Evolutionary conservation across 2,797 vertebrate genomes (phyloP), one percentile per base, ranked within the genome.

Genomic region (Enteromius thamalakanensis): DNA sequence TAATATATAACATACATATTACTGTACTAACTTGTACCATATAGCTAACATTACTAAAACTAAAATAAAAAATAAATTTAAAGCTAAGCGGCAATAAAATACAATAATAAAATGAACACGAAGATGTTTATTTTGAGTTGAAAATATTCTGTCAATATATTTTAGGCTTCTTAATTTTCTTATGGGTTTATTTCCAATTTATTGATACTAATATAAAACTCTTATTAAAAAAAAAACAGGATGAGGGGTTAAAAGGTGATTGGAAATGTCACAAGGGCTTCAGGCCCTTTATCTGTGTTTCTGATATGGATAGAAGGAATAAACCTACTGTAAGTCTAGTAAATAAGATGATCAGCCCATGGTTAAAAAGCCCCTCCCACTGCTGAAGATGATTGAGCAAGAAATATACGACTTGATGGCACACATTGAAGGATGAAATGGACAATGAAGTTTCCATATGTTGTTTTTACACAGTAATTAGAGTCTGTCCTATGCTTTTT

Each of bases 391-490:
- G 93, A 93, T 88, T 90, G 93, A 93, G 90, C 91, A 91, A 93
- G 92, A 92, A 91, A 94, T 93, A 94, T 93, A 86, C 90, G 92
- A 93, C 91, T 95, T 94, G 94, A 94, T 93, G 88, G 92, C 93
- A 93, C 93, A 93, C 91, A 93, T 92, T 93, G 94, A 95, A 93
- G 93, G 93, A 94, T 94, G 94, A 96, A 95, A 96, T 95, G 95
- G 95, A 95, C 95, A 96, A 95, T 96, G 95, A 96, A 95, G 93
- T 93, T 95, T 95, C 95, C 96, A 96, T 96, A 96, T 96, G 95
- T 92, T 96, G 93, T 94, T 94, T 95, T 95, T 94, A 93, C 78
- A 90, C 94, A 94, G 95, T 96, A 96, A 96, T 96, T 96, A 96
- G 93, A 95, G 93, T 94, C 95, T 93, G 95, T 95, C 93, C 68